A percentile compares a stretch with the other conserved stretches of the same genome.
Evolutionary conservation across 2,888 invertebrate genomes (phyloP).

Genomic region (Hirudinaria manillensis): DNA sequence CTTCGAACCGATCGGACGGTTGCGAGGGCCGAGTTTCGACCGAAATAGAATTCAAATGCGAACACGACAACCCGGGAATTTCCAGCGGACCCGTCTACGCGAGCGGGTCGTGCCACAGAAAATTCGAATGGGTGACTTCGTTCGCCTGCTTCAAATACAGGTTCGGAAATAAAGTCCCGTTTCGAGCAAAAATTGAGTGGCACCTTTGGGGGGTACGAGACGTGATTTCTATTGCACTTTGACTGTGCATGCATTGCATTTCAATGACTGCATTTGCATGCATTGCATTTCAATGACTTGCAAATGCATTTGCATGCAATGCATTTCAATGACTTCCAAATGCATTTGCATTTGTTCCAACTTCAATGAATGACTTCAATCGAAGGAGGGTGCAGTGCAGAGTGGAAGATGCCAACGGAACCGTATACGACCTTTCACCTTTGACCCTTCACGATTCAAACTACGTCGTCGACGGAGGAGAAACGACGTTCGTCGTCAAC

Average conservation of each 20-base stretch:
- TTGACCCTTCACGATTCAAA: constrained; percentile 17
- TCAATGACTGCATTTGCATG: background rate
- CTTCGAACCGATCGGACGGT: background rate
- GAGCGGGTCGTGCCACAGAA: background rate
- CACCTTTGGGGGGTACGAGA: too few relatives aligned
- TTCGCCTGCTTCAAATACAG: constrained; percentile 23
- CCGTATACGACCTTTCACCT: constrained; percentile 2
- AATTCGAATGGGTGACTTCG: constrained; percentile 27
- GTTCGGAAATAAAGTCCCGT: background rate
- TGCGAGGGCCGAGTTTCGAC: constrained; percentile 17
- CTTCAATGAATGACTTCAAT: too few relatives aligned
- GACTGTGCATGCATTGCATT: background rate
- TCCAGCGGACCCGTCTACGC: constrained; percentile 16
- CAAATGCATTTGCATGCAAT: too few relatives aligned
- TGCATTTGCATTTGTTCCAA: too few relatives aligned
- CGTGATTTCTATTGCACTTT: background rate
- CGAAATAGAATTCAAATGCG: constrained; percentile 17
- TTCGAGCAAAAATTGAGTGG: background rate
- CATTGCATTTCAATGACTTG: background rate
- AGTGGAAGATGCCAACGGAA: constrained; percentile 8
- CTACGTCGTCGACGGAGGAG: constrained; percentile 3
- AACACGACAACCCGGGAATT: constrained; percentile 20
- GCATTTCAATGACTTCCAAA: too few relatives aligned
- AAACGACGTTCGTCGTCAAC: constrained; percentile 25
- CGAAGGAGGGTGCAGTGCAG: constrained; percentile 8